These are phyloP conservation scores for Ricordea florida DNA, from an alignment of 92 coral and sea anemone species.

Conservation along the genomic window DNA sequence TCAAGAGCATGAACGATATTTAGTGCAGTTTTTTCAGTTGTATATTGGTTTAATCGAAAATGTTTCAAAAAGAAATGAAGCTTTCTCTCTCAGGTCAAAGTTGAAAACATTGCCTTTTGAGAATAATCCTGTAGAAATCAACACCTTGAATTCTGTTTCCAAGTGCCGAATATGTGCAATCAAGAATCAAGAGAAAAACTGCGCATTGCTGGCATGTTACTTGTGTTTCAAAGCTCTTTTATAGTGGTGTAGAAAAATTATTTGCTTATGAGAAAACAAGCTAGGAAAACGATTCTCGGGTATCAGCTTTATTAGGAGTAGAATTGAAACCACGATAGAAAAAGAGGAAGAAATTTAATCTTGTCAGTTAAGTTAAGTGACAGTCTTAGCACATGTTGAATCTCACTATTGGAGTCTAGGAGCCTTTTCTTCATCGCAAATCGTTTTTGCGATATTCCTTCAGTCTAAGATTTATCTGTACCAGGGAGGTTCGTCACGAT, in stretches of 20 bases:
- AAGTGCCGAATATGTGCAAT: constrained; percentile 27
- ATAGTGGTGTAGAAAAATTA: constrained; percentile 36
- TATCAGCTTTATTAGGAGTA: constrained; percentile 36
- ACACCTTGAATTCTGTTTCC: constrained; percentile 16
- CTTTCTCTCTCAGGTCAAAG: constrained; percentile 50
- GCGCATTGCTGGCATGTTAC: constrained; percentile 11
- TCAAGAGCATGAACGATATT: constrained; percentile 42
- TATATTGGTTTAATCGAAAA: constrained; percentile 45
- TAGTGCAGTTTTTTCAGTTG: constrained; percentile 51
- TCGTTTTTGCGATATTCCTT: no score
- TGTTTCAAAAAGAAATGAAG: constrained; percentile 20
- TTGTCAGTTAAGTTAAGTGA: no score
- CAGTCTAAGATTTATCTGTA: no score
- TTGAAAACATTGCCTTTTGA: constrained; percentile 37
- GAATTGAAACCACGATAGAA: constrained; percentile 33
- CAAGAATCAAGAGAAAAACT: constrained; percentile 16
- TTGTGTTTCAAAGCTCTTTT: constrained; percentile 28
- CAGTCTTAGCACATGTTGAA: no score
- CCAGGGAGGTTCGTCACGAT: no score
- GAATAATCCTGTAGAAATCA: constrained; percentile 28
- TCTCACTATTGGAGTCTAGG: no score
- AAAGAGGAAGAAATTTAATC: not conserved
- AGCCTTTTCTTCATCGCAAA: no score
- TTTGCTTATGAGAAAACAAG: constrained; percentile 22
- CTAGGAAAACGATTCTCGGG: not conserved